phyloP scores from a whole-genome alignment of 2,797 vertebrate genomes.

The Coregonus sp. region DNA sequence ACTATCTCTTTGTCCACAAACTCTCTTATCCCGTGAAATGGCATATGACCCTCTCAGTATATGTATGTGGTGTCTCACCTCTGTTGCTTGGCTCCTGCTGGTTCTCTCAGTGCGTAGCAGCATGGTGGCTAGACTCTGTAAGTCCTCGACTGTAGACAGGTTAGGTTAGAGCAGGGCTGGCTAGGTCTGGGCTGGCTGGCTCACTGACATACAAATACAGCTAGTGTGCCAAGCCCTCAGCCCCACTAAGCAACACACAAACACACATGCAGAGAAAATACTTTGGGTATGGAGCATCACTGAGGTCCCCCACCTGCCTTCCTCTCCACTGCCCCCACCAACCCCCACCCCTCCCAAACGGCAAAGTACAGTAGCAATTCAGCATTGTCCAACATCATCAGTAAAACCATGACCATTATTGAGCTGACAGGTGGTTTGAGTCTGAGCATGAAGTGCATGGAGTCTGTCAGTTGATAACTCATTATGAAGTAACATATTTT shows the following conservation, averaged over 20 bases:
- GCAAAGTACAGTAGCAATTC: not conserved
- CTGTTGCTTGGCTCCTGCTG: slow-evolving; percentile 52
- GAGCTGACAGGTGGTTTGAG: not conserved
- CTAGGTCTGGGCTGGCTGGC: slow-evolving; percentile 1
- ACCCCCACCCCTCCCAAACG: not conserved
- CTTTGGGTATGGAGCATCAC: slow-evolving; percentile 55
- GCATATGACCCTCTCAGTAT: not conserved
- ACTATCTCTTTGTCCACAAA: not conserved
- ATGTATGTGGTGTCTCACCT: slow-evolving; percentile 67
- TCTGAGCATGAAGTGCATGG: not conserved
- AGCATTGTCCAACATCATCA: not conserved
- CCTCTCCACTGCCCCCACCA: not conserved
- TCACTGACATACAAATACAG: slow-evolving; percentile 47
- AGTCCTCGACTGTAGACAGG: slow-evolving; percentile 49
- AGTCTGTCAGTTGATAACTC: not conserved
- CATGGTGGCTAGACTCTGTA: slow-evolving; percentile 61
- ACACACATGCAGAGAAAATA: slow-evolving; percentile 55
- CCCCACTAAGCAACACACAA: slow-evolving; percentile 48
- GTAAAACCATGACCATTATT: not conserved
- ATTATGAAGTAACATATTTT: not conserved
- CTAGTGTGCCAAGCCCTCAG: slow-evolving; percentile 49
- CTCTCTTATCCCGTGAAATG: not conserved
- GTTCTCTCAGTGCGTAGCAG: slow-evolving; percentile 65
- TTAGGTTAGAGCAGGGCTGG: slow-evolving; percentile 30
- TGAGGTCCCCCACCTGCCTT: slow-evolving; percentile 35